phyloP scores from a whole-genome alignment of 2,113 vertebrate species.

The Orycteropus afer region DNA sequence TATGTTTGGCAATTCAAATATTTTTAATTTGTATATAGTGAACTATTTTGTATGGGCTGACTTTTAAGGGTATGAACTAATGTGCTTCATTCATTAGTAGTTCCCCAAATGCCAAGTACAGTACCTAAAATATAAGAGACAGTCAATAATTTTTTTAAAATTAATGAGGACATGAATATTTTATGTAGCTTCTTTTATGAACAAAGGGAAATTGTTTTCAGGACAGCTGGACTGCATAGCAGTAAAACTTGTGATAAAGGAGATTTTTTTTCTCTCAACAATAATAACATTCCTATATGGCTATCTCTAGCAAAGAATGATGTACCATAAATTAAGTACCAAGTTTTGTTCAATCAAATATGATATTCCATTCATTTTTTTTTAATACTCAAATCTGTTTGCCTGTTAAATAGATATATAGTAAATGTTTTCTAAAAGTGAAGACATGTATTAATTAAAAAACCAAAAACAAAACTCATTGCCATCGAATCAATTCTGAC shows the following conservation, averaged over 20 bases:
- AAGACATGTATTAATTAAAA: not conserved
- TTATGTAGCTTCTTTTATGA: conserved; percentile 62
- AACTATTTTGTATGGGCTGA: not conserved
- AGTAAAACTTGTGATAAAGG: conserved; percentile 22
- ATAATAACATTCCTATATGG: conserved; percentile 8
- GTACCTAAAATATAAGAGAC: conserved; percentile 47
- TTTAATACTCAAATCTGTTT: not conserved
- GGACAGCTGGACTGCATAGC: conserved; percentile 27
- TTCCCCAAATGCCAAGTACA: not conserved
- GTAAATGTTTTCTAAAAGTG: not conserved
- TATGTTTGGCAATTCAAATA: not conserved
- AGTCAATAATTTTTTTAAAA: conserved; percentile 57
- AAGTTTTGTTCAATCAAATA: not conserved
- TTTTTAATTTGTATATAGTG: not conserved
- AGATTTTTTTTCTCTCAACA: conserved; percentile 53
- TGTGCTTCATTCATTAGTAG: conserved; percentile 36
- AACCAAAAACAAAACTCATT: too few relatives aligned
- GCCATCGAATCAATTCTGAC: too few relatives aligned
- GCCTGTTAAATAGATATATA: not conserved
- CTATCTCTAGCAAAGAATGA: not conserved
- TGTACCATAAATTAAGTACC: not conserved
- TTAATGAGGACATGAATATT: conserved; percentile 38
- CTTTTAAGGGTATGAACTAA: conserved; percentile 39
- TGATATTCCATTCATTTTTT: not conserved
- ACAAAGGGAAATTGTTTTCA: conserved; percentile 47